phyloP scores from a whole-genome alignment of 2,888 invertebrate genomes.

The Drosophila limbata region DNA sequence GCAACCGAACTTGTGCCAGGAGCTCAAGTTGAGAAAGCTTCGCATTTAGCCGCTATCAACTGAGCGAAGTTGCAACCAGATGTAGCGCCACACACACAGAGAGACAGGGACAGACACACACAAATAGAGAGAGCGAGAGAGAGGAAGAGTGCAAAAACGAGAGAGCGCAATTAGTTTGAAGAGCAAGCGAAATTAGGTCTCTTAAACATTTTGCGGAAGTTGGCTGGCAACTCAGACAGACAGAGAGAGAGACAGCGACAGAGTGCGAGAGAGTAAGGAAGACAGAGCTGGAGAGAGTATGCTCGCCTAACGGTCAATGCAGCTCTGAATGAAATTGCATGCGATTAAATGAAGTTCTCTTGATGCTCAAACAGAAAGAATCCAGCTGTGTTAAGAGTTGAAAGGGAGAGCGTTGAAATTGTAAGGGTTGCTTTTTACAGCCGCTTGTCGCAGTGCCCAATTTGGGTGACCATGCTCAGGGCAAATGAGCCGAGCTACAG shows the following conservation, averaged over 20 bases:
- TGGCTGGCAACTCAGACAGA: slow-evolving; percentile 20
- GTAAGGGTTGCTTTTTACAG: slow-evolving; percentile 51
- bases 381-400: neutral
- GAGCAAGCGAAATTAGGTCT: slow-evolving; percentile 39
- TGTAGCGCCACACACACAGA: slow-evolving; percentile 14
- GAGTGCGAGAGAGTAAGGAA: slow-evolving; percentile 3
- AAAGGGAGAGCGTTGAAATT: neutral
- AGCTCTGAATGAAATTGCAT: slow-evolving; percentile 51
- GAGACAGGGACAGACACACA: slow-evolving; percentile 1
- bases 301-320: slow-evolving; percentile 59
- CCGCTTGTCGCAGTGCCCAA: slow-evolving; percentile 17
- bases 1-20: slow-evolving; percentile 65
- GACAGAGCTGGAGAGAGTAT: slow-evolving; percentile 1
- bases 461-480: slow-evolving; percentile 49
- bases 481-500: slow-evolving; percentile 20
- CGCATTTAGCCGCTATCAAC: slow-evolving; percentile 52
- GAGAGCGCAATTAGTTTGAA: slow-evolving; percentile 20
- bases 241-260: neutral
- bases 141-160: neutral
- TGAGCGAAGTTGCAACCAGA: slow-evolving; percentile 30
- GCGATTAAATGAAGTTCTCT: slow-evolving; percentile 43
- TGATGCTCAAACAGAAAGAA: neutral
- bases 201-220: slow-evolving; percentile 50
- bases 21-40: slow-evolving; percentile 66
- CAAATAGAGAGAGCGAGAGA: slow-evolving; percentile 1